Conservation (phyloP, 2,113 vertebrate genomes). For the Poicephalus meyeri region DNA sequence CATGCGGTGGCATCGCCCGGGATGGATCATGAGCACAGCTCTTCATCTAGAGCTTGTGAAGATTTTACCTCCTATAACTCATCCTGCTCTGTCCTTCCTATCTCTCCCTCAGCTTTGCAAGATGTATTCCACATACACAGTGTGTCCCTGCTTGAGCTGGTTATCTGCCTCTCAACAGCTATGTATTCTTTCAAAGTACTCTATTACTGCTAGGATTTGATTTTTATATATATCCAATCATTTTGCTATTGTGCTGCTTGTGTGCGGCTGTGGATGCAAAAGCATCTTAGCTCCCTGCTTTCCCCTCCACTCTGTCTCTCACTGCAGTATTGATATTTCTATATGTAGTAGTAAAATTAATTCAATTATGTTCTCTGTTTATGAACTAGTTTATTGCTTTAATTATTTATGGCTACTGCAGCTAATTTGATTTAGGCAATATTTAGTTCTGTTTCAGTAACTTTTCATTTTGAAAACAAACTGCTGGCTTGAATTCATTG, state of each 20-base stretch:
- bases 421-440: constrained; percentile 22
- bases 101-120: neutral
- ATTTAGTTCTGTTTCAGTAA: constrained; percentile 55
- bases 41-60: neutral
- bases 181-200: constrained; percentile 20
- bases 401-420: constrained; percentile 36
- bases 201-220: constrained; percentile 31
- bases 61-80: constrained; percentile 18
- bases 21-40: neutral
- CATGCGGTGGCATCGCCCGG: neutral
- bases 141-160: neutral
- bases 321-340: neutral
- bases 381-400: constrained; percentile 17
- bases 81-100: neutral
- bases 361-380: constrained; percentile 27
- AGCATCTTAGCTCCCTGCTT: neutral
- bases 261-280: neutral
- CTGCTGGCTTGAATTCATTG: constrained; percentile 18
- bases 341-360: constrained; percentile 5
- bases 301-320: neutral
- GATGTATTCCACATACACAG: neutral
- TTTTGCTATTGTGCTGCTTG: constrained; percentile 3
- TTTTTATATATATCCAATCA: constrained; percentile 14
- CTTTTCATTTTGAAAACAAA: constrained; percentile 40
- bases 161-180: constrained; percentile 45